Percentiles rank a stretch among this genome's conserved stretches.
phyloP scores from a whole-genome alignment of 2,888 invertebrate species.

The Trypoxylon attenuatum region DNA sequence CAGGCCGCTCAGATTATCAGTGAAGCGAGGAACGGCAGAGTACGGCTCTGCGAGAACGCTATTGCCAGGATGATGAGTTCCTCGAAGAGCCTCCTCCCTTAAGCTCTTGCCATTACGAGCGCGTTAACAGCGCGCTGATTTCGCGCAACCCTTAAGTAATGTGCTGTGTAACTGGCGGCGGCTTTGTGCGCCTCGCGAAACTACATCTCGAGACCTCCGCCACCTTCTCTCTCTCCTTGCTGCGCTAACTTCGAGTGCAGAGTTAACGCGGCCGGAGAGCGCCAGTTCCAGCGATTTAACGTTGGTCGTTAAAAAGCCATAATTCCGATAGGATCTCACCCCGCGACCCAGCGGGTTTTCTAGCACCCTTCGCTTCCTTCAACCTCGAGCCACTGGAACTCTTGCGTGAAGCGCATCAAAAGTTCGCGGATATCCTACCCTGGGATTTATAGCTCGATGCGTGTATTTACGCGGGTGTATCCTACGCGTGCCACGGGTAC shows the following conservation, averaged over 20 bases:
- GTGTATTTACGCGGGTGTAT: background rate
- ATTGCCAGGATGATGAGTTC: no score
- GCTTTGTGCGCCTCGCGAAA: background rate
- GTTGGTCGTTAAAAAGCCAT: constrained; percentile 54
- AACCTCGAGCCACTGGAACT: background rate
- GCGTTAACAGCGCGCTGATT: background rate
- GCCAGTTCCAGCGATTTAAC: constrained; percentile 39
- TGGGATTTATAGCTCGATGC: constrained; percentile 3
- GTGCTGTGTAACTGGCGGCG: background rate
- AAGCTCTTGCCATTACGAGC: background rate
- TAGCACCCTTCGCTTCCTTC: background rate
- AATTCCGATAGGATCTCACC: constrained; percentile 35
- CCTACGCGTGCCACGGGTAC: background rate
- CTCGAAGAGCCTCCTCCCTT: no score
- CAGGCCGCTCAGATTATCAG: no score
- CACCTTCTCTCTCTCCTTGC: background rate
- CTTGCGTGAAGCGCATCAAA: no score
- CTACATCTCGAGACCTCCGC: background rate
- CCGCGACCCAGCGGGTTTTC: background rate
- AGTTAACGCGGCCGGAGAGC: constrained; percentile 12
- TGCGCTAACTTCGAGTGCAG: background rate
- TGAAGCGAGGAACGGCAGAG: no score
- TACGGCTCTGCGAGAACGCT: no score
- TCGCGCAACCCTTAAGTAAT: background rate
- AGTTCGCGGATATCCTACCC: background rate